These are phyloP conservation scores for Cremastinae sp. DNA, from an alignment of 2,888 invertebrate species.

Conservation along the genomic window DNA sequence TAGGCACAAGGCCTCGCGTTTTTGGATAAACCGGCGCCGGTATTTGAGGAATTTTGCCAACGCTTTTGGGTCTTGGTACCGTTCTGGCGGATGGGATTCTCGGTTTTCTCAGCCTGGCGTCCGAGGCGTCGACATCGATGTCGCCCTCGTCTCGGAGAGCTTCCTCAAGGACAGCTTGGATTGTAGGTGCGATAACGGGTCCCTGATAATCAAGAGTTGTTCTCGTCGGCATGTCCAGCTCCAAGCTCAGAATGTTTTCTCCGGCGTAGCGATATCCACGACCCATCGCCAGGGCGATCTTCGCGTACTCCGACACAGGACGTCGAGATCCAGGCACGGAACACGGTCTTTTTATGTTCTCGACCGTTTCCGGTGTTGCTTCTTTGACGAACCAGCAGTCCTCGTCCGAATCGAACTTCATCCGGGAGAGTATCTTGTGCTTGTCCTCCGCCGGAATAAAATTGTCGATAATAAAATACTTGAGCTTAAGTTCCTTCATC, in stretches of 20 bases:
- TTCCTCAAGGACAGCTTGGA: constrained; percentile 82
- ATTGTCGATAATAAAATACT: constrained; percentile 93
- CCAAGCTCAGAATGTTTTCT: constrained; percentile 89
- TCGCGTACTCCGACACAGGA: constrained; percentile 85
- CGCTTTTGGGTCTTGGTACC: constrained; percentile 75
- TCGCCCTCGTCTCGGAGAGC: constrained; percentile 78
- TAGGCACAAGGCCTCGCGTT: constrained; percentile 78
- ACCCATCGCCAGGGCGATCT: constrained; percentile 81
- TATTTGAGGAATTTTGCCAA: constrained; percentile 76
- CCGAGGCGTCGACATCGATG: constrained; percentile 78
- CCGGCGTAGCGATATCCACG: constrained; percentile 81
- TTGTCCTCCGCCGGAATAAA: constrained; percentile 93
- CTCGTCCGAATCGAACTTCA: constrained; percentile 91
- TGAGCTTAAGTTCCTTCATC: constrained; percentile 93
- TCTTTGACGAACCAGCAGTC: constrained; percentile 86
- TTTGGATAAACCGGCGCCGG: constrained; percentile 79
- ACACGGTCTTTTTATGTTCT: constrained; percentile 83
- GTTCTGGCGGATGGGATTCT: constrained; percentile 75
- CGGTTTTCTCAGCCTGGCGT: constrained; percentile 71
- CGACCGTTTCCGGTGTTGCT: constrained; percentile 78
- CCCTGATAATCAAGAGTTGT: constrained; percentile 89
- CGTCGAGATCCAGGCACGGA: constrained; percentile 85
- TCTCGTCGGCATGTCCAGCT: constrained; percentile 88
- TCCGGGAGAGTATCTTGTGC: constrained; percentile 87
- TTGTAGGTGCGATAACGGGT: constrained; percentile 87